These are phyloP conservation scores for Marmota flaviventris DNA, from an alignment of 2,113 vertebrate species.

Conservation along the genomic window DNA sequence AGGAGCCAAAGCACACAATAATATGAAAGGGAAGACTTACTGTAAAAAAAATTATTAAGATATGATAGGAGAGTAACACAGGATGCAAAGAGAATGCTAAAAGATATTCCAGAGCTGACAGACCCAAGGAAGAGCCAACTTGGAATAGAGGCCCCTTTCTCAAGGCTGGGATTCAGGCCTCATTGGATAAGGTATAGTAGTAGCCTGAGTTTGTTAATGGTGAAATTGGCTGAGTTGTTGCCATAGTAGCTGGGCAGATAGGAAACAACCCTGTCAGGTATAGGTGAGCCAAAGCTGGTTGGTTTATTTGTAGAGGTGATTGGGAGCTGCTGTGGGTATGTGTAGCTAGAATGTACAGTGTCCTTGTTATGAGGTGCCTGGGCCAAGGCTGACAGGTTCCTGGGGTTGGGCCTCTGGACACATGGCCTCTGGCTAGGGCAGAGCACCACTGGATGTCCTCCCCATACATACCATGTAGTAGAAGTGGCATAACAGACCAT, in stretches of 20 bases:
- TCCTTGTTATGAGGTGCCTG: neutral
- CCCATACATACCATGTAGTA: too few species aligned
- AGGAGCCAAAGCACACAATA: neutral
- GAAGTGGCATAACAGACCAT: neutral
- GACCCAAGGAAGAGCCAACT: neutral
- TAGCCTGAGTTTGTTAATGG: neutral
- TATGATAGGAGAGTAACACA: neutral
- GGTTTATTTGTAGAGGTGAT: accelerated
- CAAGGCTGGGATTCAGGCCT: neutral
- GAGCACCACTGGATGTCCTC: neutral
- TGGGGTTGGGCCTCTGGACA: neutral
- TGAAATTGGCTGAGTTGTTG: neutral
- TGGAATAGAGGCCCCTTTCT: neutral
- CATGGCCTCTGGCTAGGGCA: neutral
- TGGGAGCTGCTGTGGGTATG: neutral
- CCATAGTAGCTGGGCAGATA: neutral
- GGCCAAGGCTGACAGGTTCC: neutral
- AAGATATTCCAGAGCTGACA: neutral
- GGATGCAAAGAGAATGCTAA: neutral
- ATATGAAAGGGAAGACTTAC: neutral
- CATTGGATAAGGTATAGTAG: neutral
- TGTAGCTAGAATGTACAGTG: neutral
- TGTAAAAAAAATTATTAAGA: neutral
- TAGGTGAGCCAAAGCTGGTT: neutral
- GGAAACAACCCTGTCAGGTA: neutral